Conservation (phyloP, 2,888 invertebrate genomes). For the Caenorhabditis parvicauda region DNA sequence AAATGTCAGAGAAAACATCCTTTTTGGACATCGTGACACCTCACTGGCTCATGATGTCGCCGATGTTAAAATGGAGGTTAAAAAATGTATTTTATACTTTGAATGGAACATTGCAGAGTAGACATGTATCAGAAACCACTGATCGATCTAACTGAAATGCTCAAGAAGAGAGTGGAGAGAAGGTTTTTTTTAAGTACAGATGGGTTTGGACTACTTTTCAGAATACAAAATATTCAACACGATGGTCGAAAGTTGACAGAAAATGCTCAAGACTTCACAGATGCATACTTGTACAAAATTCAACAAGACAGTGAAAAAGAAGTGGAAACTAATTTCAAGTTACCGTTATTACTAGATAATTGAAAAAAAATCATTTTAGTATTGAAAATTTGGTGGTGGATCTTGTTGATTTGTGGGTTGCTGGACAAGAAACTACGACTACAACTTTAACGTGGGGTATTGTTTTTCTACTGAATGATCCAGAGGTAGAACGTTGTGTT, state of each 20-base stretch:
- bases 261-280: slow-evolving; percentile 28
- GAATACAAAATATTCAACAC: slow-evolving; percentile 15
- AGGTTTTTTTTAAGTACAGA: slow-evolving; percentile 4
- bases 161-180: slow-evolving; percentile 17
- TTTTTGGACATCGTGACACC: slow-evolving; percentile 16
- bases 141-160: too few relatives aligned
- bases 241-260: slow-evolving; percentile 22
- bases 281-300: slow-evolving; percentile 31
- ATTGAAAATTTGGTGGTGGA: slow-evolving; percentile 17
- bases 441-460: slow-evolving; percentile 30
- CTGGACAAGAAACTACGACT: slow-evolving; percentile 39
- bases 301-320: slow-evolving; percentile 19
- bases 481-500: too few relatives aligned
- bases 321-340: slow-evolving; percentile 16
- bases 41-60: slow-evolving; percentile 3
- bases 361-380: neutral
- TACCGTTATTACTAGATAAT: neutral
- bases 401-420: slow-evolving; percentile 32
- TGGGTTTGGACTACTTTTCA: slow-evolving; percentile 2
- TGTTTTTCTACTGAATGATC: slow-evolving; percentile 15
- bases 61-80: slow-evolving; percentile 14
- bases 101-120: too few relatives aligned
- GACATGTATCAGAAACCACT: too few relatives aligned
- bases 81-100: slow-evolving; percentile 11
- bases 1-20: slow-evolving; percentile 6